These are phyloP conservation scores for Hirudinaria manillensis DNA, from an alignment of 2,888 invertebrate species.

Conservation along the genomic window DNA sequence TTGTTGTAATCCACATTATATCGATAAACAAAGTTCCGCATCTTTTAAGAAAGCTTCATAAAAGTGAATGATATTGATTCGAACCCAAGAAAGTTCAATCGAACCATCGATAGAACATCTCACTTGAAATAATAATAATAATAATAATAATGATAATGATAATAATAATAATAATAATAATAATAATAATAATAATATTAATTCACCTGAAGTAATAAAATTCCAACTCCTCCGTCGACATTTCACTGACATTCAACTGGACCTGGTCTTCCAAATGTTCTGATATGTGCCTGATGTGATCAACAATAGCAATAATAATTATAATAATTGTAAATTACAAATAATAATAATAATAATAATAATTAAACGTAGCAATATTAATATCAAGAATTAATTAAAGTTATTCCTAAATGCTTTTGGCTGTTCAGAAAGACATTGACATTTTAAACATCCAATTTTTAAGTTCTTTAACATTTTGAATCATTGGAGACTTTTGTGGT, in stretches of 20 bases:
- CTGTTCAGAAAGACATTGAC: background rate
- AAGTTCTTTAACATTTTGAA: background rate
- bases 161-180: too few species aligned
- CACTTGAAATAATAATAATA: constrained; percentile 66
- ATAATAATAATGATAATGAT: too few species aligned
- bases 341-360: background rate
- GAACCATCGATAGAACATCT: too few species aligned
- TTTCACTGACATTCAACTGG: constrained; percentile 59
- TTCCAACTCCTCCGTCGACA: constrained; percentile 78
- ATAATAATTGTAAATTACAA: background rate
- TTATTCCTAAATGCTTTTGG: background rate
- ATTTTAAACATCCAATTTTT: background rate
- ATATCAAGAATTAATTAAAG: background rate
- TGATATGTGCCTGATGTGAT: constrained; percentile 65
- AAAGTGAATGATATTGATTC: too few species aligned
- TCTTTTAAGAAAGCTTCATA: too few species aligned
- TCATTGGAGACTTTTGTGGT: background rate
- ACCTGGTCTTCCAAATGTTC: constrained; percentile 69
- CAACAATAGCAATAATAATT: too few species aligned
- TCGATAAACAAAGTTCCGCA: too few species aligned
- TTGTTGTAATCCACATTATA: too few species aligned
- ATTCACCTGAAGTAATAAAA: constrained; percentile 78
- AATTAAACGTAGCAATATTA: background rate
- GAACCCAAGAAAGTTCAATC: too few species aligned
- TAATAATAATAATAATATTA: too few species aligned